Percentiles rank a stretch among this genome's conserved stretches.
phyloP scores from a whole-genome alignment of 2,113 vertebrate genomes.

The Petaurus breviceps region DNA sequence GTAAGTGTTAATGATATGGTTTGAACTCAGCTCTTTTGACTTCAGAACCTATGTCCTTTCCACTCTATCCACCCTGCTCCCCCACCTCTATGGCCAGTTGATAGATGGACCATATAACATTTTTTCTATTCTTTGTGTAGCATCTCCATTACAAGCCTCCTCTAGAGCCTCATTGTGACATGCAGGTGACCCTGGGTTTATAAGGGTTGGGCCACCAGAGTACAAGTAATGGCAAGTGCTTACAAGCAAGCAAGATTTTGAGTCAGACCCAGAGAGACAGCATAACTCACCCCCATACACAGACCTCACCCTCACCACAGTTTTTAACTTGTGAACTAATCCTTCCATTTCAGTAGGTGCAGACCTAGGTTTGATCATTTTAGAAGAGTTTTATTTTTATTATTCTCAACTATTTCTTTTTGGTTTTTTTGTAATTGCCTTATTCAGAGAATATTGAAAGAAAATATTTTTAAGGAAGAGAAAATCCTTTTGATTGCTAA shows the following conservation, averaged over 20 bases:
- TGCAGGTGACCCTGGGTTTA: not conserved
- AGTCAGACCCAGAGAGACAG: not conserved
- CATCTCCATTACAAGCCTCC: not conserved
- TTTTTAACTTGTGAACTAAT: not conserved
- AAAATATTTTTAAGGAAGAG: not conserved
- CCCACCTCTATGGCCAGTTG: not conserved
- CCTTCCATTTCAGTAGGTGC: not conserved
- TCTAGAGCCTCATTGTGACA: not conserved
- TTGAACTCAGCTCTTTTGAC: not conserved
- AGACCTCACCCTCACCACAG: not conserved
- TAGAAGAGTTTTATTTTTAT: not conserved
- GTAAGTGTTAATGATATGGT: not conserved
- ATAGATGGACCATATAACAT: not conserved
- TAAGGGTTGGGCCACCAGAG: not conserved
- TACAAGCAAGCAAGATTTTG: not conserved
- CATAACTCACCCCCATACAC: not conserved
- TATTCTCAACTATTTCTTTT: not conserved
- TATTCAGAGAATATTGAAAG: not conserved
- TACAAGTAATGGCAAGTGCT: not conserved
- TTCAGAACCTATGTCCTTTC: not conserved
- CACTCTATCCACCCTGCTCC: not conserved
- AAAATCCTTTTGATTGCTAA: too few relatives aligned
- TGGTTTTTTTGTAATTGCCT: not conserved
- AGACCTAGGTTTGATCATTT: not conserved
- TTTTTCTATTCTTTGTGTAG: not conserved